phyloP scores from a whole-genome alignment of 2,113 vertebrate species.

The mouse (Mus musculus) region GRCm39 chr6:33486001-33486500 shows the following conservation, averaged over 20 bases:
- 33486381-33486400: neutral
- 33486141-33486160: neutral
- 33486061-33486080: neutral
- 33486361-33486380: neutral
- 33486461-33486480: neutral
- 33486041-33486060: neutral
- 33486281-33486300: neutral
- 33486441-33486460: neutral
- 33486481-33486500: neutral
- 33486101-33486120: neutral
- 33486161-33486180: constrained; percentile 4
- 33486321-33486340: neutral
- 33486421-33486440: neutral
- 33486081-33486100: neutral
- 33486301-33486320: neutral
- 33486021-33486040: neutral
- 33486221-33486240: neutral
- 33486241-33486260: neutral
- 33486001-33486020: neutral
- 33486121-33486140: neutral
- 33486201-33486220: neutral
- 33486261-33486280: neutral
- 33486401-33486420: neutral
- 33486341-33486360: neutral
- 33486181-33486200: neutral